Base-by-base conservation (phyloP, 2,888 invertebrate genomes). In the Pandemis cinnamomeana region DNA sequence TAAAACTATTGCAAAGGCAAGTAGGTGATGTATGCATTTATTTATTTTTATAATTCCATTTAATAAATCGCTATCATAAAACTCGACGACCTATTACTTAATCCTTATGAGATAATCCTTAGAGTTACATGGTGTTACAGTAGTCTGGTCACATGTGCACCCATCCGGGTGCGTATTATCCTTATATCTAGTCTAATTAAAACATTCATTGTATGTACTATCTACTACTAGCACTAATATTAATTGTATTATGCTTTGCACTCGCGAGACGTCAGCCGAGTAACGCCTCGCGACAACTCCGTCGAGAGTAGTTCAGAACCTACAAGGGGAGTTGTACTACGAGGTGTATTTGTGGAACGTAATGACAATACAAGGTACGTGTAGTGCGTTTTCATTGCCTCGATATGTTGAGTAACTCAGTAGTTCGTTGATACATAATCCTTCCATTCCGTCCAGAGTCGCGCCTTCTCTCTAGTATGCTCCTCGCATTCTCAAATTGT, bases 1-100 rank as follows among this genome's bases (percentile, higher is more conserved):
- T 90, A 89, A 86, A 84, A 83, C 88, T 89, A 90, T 89, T 87
- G 91, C 89, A 82, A 91, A 92, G 93, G 93, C 93, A 92, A 91
- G 89, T 90, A 88, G 91, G 92, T 92, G 92, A 91, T 89, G 88
- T 89, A 90, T 86, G 88, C 88, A 77, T 80, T 75, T 72, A 83
- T 86, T 83, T 82, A 70, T 77, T 69, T 75, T 68, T 70, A 83
- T 79, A 83, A 83, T 82, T 82, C 82, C 77, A 80, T 82, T 84
- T 80, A 79, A 81, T 84, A 84, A 36, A 84, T 82, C 79, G 83
- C 83, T 86, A 86, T 84, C 83, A 82, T 81, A 82, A 84, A 86
- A 86, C 82, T 86, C 80, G 81, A 81, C 83, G 82, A 84, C 77
- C 81, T 84, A 85, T 82, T 78, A 84, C 83, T 72, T 82, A 80